These are phyloP conservation scores for Gastrophysa polygoni DNA, from an alignment of 2,888 invertebrate species.

Conservation along the genomic window DNA sequence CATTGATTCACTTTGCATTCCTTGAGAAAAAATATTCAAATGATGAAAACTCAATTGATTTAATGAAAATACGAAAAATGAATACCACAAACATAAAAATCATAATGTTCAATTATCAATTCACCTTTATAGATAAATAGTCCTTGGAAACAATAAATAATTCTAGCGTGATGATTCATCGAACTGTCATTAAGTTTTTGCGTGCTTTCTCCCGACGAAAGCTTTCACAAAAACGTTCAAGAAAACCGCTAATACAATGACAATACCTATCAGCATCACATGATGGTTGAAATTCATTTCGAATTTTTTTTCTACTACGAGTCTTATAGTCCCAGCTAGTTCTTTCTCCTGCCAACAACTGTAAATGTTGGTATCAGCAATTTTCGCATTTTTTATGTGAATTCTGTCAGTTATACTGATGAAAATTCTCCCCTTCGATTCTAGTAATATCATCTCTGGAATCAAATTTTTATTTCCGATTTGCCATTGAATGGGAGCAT, in stretches of 20 bases:
- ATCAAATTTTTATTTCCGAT: constrained; percentile 60
- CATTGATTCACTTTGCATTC: no score
- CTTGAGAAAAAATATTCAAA: no score
- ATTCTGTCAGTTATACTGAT: constrained; percentile 65
- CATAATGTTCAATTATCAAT: no score
- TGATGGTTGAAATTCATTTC: constrained; percentile 59
- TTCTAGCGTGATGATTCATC: no score
- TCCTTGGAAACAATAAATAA: no score
- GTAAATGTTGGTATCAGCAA: constrained; percentile 65
- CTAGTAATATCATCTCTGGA: constrained; percentile 58
- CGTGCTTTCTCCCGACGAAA: constrained; percentile 56
- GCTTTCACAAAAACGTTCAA: constrained; percentile 58
- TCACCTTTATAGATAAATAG: no score
- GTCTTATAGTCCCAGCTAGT: constrained; percentile 66
- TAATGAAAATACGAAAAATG: no score
- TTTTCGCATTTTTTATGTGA: constrained; percentile 61
- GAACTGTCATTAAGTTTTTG: constrained; percentile 29
- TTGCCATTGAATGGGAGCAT: constrained; percentile 65
- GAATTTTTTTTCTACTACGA: constrained; percentile 62
- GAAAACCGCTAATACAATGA: constrained; percentile 56
- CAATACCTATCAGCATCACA: constrained; percentile 57
- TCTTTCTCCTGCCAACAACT: constrained; percentile 71
- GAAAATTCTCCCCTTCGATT: constrained; percentile 63
- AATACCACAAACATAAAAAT: no score
- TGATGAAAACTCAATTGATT: no score